These are phyloP conservation scores for Gymnobelideus leadbeateri DNA, from an alignment of 2,113 vertebrate genomes.

Conservation along the genomic window DNA sequence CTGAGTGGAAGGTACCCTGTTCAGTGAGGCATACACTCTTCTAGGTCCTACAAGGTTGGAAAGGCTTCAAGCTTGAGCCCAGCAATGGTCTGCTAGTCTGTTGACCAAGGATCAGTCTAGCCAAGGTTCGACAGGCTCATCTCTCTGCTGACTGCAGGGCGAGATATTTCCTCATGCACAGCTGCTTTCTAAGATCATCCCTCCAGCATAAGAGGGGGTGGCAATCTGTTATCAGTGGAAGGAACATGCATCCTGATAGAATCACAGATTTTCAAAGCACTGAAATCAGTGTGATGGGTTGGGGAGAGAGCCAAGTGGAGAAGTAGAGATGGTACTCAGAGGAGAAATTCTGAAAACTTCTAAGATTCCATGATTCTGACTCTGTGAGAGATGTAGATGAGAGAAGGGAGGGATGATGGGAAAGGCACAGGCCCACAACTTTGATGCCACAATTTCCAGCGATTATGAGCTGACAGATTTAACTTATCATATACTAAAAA, in stretches of 20 bases:
- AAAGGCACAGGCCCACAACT: background rate
- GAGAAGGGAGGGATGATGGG: background rate
- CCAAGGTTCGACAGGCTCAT: background rate
- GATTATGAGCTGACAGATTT: background rate
- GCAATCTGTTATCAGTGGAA: background rate
- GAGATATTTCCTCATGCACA: background rate
- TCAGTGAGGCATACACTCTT: background rate
- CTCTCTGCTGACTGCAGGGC: background rate
- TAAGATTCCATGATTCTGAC: background rate
- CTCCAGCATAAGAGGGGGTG: background rate
- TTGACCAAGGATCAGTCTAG: background rate
- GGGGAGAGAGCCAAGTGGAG: background rate
- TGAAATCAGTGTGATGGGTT: background rate
- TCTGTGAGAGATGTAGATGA: background rate
- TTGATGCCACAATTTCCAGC: background rate
- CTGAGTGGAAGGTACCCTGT: background rate
- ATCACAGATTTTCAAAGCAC: background rate
- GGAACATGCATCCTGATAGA: background rate
- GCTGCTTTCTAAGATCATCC: background rate
- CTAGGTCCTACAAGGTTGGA: background rate
- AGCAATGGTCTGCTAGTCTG: background rate
- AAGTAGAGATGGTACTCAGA: background rate
- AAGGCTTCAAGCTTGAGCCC: background rate
- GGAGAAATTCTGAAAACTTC: background rate
- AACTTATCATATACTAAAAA: background rate